Conservation (phyloP, 2,113 vertebrate genomes). For the human region DNA sequence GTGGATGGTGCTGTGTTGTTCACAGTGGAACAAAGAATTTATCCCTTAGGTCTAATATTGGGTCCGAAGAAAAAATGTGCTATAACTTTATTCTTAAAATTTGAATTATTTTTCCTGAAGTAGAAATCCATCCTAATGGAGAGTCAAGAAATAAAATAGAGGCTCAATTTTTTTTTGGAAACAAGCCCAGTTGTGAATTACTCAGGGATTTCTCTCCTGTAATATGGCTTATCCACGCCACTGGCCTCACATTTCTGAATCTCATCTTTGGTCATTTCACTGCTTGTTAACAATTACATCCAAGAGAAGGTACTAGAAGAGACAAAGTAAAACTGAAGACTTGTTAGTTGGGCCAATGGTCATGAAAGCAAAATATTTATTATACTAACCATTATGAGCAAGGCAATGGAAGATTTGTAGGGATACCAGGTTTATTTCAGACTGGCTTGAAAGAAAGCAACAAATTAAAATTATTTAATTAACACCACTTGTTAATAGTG, state of each 20-base stretch:
- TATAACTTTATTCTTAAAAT: slow-evolving; percentile 26
- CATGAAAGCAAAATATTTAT: neutral
- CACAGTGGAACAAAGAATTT: neutral
- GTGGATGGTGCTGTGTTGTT: neutral
- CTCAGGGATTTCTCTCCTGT: neutral
- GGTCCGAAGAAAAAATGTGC: neutral
- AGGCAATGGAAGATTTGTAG: neutral
- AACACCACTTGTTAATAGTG: neutral
- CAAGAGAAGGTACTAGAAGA: neutral
- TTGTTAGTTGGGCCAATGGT: neutral
- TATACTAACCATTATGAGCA: neutral
- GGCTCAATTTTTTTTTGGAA: slow-evolving; percentile 37
- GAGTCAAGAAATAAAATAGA: slow-evolving; percentile 38
- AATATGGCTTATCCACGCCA: neutral
- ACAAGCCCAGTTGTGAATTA: neutral
- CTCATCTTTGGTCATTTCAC: neutral
- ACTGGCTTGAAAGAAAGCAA: neutral
- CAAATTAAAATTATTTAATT: neutral
- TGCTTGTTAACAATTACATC: neutral
- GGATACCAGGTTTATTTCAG: neutral
- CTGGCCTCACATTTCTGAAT: neutral
- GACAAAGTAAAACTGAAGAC: neutral
- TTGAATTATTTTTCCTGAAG: neutral
- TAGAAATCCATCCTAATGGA: neutral
- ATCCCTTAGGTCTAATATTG: neutral